Conservation (phyloP, 2,888 invertebrate species). For the Branchellion lobata region DNA sequence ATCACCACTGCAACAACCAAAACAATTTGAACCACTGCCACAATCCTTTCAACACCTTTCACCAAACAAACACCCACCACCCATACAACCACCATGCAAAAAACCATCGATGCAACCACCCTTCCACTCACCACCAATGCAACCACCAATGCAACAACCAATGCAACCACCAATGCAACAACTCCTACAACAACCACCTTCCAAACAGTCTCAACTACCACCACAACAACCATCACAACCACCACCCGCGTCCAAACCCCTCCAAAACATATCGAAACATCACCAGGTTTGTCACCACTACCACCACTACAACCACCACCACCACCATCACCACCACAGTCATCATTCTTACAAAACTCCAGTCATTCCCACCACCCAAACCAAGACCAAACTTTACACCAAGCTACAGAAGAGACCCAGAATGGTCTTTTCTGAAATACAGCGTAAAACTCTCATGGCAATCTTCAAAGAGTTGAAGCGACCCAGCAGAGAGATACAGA, state of each 20-base stretch:
- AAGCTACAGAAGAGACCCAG: constrained; percentile 82
- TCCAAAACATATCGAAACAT: background rate
- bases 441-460: constrained; percentile 98
- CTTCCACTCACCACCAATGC: background rate
- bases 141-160: background rate
- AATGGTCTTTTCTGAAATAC: constrained; percentile 99
- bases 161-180: background rate
- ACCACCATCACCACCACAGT: background rate
- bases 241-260: background rate
- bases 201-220: background rate
- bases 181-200: background rate
- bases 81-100: background rate
- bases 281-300: background rate
- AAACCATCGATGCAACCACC: background rate
- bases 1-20: constrained; percentile 3
- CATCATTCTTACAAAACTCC: background rate
- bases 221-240: background rate
- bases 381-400: too few species aligned
- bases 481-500: constrained; percentile 99
- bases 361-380: too few species aligned
- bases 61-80: background rate
- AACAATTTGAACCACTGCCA: background rate
- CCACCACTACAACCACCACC: constrained; percentile 1
- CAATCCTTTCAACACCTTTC: background rate
- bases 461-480: constrained; percentile 99